A percentile compares a stretch with the other conserved stretches of the same genome.
Conservation (phyloP, 2,797 vertebrate genomes). For the Etheostoma nigrum region DNA sequence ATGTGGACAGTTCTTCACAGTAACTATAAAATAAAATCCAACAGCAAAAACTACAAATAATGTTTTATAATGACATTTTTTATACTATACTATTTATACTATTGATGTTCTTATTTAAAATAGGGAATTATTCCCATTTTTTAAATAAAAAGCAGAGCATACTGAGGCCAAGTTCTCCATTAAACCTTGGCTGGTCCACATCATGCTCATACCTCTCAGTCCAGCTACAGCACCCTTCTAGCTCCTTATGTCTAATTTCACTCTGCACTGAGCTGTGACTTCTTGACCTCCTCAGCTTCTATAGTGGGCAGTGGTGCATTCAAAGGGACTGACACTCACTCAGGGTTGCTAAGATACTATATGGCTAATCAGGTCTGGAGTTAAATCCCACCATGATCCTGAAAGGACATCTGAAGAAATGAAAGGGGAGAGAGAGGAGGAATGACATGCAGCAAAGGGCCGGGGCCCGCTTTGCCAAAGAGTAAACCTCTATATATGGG, state of each 20-base stretch:
- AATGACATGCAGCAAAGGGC: no score
- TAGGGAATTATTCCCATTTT: not conserved
- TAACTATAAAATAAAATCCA: not conserved
- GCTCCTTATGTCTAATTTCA: constrained; percentile 25
- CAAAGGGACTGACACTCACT: constrained; percentile 13
- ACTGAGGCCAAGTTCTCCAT: not conserved
- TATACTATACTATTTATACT: no score
- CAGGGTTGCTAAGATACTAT: constrained; percentile 51
- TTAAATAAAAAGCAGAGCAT: not conserved
- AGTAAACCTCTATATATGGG: no score
- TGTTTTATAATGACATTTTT: no score
- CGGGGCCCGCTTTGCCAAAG: no score
- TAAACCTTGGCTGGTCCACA: not conserved
- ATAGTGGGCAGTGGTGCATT: constrained; percentile 19
- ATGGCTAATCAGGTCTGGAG: constrained; percentile 8
- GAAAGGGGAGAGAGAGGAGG: no score
- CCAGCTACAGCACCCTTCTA: not conserved
- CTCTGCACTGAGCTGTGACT: constrained; percentile 27
- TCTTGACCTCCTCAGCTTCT: constrained; percentile 29
- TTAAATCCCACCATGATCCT: constrained; percentile 4
- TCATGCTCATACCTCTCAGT: not conserved
- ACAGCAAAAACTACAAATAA: no score
- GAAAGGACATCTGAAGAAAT: no score
- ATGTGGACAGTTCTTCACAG: not conserved
- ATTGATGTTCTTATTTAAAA: not conserved